Percentiles rank a stretch among this genome's conserved stretches.
These are phyloP conservation scores for Asobara japonica DNA, from an alignment of 1,140 invertebrate genomes.

Conservation along the genomic window DNA sequence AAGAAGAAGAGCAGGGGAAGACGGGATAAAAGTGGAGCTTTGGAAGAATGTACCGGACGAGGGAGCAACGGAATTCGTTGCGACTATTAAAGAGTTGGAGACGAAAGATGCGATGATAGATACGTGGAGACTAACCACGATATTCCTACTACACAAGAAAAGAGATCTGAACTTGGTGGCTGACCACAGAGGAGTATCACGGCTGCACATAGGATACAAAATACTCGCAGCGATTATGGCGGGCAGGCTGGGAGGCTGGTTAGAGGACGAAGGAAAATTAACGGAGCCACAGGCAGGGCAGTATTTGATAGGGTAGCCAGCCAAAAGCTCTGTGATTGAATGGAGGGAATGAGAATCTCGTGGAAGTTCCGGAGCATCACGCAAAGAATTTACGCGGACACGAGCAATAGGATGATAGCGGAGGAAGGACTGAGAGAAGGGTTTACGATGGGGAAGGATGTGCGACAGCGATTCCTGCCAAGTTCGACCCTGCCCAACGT, in stretches of 20 bases:
- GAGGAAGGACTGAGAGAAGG: too few relatives aligned
- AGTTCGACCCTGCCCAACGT: too few relatives aligned
- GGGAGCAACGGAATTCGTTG: neutral
- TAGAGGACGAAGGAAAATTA: neutral
- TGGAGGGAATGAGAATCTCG: too few relatives aligned
- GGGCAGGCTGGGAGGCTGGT: neutral
- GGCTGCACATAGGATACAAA: conserved; percentile 4
- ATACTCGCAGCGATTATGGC: neutral
- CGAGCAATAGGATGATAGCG: too few relatives aligned
- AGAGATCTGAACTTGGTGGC: neutral
- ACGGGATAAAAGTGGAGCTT: neutral
- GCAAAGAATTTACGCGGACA: too few relatives aligned
- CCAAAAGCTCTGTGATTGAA: too few relatives aligned
- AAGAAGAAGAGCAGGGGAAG: neutral
- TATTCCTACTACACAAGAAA: neutral
- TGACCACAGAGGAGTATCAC: conserved; percentile 3
- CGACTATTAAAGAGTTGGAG: neutral
- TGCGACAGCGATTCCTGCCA: too few relatives aligned
- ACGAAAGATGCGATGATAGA: neutral
- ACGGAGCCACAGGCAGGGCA: neutral
- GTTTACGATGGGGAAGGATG: too few relatives aligned
- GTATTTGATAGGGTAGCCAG: neutral
- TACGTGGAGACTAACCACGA: neutral
- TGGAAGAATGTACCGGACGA: neutral
- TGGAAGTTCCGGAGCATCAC: too few relatives aligned